A percentile compares a stretch with the other conserved stretches of the same genome.
phyloP scores from a whole-genome alignment of 2,797 vertebrate genomes.

The Falco berigora region DNA sequence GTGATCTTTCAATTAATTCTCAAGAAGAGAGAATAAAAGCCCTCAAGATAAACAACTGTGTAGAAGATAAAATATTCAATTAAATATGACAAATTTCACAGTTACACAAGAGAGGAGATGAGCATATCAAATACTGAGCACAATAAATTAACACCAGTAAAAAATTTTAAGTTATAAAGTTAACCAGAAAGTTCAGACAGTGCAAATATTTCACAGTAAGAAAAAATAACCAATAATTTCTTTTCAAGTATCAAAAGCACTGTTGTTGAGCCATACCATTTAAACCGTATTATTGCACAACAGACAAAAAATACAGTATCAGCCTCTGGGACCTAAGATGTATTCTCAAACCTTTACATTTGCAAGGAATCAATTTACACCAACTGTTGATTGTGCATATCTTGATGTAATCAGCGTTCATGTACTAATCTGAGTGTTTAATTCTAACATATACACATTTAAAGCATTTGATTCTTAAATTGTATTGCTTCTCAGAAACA shows the following conservation, averaged over 20 bases:
- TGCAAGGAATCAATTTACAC: background rate
- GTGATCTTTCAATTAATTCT: background rate
- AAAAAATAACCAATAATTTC: constrained; percentile 65
- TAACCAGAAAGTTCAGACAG: constrained; percentile 69
- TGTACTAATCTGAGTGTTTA: background rate
- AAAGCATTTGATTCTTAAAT: constrained; percentile 1
- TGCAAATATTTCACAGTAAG: constrained; percentile 77
- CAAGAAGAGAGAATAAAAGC: background rate
- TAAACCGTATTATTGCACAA: constrained; percentile 65
- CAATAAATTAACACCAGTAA: constrained; percentile 72
- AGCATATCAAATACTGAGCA: constrained; percentile 47
- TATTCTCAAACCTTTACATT: background rate
- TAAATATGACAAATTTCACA: constrained; percentile 34
- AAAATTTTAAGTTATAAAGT: constrained; percentile 67
- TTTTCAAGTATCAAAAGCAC: constrained; percentile 78
- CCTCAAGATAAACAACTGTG: background rate
- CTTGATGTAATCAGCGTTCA: background rate
- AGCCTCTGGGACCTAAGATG: background rate
- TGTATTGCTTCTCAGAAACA: constrained; percentile 45
- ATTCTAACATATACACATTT: background rate
- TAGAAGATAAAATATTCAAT: constrained; percentile 39
- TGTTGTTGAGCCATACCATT: constrained; percentile 55
- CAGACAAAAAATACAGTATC: constrained; percentile 42
- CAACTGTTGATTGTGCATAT: background rate
- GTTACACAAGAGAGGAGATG: constrained; percentile 52